phyloP scores from a whole-genome alignment of 2,113 vertebrate species.

The Ceyx cyanopectus region DNA sequence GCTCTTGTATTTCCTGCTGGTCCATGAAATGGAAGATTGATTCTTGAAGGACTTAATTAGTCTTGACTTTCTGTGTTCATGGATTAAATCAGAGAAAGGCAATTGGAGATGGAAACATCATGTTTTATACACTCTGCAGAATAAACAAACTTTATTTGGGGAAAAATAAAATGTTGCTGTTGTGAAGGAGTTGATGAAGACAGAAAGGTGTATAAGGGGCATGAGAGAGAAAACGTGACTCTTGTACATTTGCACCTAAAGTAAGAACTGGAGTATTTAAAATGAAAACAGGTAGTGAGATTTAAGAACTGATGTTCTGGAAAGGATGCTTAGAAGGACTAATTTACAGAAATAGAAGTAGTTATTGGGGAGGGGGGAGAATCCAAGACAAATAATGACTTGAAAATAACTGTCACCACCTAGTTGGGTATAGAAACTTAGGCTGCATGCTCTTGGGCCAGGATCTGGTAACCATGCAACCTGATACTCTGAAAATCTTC shows the following conservation, averaged over 20 bases:
- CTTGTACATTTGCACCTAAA: background rate
- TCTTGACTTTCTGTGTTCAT: background rate
- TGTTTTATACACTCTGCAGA: background rate
- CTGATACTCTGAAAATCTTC: background rate
- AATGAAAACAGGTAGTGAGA: background rate
- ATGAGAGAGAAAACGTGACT: background rate
- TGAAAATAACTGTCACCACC: background rate
- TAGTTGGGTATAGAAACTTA: background rate
- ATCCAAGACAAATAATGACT: background rate
- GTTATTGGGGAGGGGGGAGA: background rate
- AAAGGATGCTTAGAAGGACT: background rate
- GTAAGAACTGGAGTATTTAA: background rate
- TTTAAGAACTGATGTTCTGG: background rate
- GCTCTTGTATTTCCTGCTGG: background rate
- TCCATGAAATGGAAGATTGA: background rate
- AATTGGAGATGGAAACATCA: background rate
- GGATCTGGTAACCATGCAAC: background rate
- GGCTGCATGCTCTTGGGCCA: accelerated
- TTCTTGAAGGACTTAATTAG: background rate
- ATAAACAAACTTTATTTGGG: background rate
- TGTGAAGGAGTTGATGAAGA: background rate
- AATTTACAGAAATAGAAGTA: background rate
- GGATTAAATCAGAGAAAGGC: background rate
- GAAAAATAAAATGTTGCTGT: background rate
- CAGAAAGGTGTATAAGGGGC: background rate